Evolutionary conservation across 2,113 vertebrate species (phyloP).

Genomic region (Cynocephalus volans): DNA sequence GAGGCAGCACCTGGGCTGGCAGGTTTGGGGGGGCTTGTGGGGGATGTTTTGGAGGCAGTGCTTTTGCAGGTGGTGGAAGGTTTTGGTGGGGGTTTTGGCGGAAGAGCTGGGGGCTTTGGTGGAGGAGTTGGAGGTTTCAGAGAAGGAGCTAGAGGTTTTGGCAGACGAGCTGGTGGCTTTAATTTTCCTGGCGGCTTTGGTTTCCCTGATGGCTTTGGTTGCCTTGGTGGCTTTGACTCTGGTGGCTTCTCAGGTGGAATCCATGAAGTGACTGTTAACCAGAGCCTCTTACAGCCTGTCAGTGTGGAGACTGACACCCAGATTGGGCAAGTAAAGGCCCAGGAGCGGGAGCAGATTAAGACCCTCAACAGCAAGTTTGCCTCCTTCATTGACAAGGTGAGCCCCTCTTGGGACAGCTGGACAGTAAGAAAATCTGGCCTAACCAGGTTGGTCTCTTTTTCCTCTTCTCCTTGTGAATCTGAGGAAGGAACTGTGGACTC

Average conservation of each 20-base stretch:
- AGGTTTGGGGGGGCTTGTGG: background rate
- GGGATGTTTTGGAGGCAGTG: background rate
- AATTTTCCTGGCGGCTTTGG: background rate
- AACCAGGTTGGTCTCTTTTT: background rate
- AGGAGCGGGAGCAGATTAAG: too few species aligned
- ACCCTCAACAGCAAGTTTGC: too few species aligned
- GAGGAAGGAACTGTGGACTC: background rate
- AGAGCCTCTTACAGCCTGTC: too few species aligned
- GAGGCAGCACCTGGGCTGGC: slow-evolving; percentile 1
- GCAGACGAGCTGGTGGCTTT: background rate
- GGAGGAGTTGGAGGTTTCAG: background rate
- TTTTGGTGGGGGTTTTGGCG: background rate
- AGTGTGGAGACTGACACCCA: too few species aligned
- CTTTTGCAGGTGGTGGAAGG: slow-evolving; percentile 35
- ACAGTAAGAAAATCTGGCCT: background rate
- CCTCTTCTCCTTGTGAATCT: background rate
- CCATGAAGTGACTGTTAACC: too few species aligned
- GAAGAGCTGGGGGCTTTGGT: background rate
- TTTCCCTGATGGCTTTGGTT: background rate
- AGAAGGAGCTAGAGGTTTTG: background rate
- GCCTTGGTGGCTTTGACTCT: background rate
- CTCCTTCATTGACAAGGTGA: too few species aligned
- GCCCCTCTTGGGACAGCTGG: background rate
- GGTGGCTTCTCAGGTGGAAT: too few species aligned
- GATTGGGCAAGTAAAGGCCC: too few species aligned